A percentile compares a stretch with the other conserved stretches of the same genome.
Evolutionary conservation across 2,113 vertebrate genomes (phyloP).

Genomic region (Herpetotheres cachinnans): DNA sequence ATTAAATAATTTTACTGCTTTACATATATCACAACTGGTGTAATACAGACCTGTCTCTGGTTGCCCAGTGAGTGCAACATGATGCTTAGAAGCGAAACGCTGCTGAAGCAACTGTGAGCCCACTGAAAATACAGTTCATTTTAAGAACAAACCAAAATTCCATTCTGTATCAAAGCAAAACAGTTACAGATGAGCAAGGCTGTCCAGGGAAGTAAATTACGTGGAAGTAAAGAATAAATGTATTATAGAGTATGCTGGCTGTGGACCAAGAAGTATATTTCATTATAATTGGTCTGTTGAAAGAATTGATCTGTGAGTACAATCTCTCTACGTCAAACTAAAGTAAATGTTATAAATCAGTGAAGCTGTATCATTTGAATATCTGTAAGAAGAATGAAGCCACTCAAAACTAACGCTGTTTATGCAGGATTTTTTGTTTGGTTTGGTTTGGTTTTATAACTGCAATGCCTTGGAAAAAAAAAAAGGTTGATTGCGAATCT

Average conservation of each 20-base stretch:
- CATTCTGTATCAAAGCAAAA: neutral
- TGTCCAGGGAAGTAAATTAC: neutral
- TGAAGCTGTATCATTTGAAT: neutral
- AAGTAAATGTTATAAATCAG: conserved; percentile 16
- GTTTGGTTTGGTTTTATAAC: neutral
- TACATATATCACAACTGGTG: neutral
- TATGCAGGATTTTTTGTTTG: neutral
- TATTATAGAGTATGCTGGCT: neutral
- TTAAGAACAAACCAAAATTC: neutral
- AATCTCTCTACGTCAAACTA: neutral
- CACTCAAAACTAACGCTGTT: neutral
- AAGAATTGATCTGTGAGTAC: neutral
- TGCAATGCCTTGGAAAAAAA: neutral
- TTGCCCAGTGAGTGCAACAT: neutral
- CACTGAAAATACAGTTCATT: neutral
- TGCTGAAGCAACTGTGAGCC: neutral
- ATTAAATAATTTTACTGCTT: neutral
- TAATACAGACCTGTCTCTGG: neutral
- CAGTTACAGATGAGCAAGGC: neutral
- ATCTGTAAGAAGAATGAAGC: neutral
- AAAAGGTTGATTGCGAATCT: neutral
- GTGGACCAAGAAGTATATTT: conserved; percentile 13
- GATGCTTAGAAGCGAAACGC: neutral
- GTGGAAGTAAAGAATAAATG: conserved; percentile 7
- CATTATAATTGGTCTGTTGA: conserved; percentile 7